Evolutionary conservation across 2,113 vertebrate genomes (phyloP), one percentile per base, ranked within the genome.

Genomic region (Tragelaphus imberbis): DNA sequence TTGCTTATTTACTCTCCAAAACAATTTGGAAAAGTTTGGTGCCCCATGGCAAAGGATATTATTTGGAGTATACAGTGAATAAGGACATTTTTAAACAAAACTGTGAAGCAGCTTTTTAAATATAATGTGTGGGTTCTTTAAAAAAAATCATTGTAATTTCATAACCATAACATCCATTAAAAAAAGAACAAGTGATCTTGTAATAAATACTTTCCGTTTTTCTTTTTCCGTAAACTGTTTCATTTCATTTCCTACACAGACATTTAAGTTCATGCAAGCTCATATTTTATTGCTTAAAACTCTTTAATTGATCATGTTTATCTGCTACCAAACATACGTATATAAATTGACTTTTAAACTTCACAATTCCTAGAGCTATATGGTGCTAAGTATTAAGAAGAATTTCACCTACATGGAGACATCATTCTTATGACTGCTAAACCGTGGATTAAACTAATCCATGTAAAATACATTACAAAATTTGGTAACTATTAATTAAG

Each of bases 401-500:
- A 84, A 75, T 59, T 80, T 86, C 59, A 93, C 90, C 84, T 63
- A 30, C 4, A 30, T 59, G 14, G 27, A 85, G 19, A 81, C 71
- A 85, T 27, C 2, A 36, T 81, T 84, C 93, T 97, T 90, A 90
- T 84, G 75, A 90, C 88, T 88, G 58, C 40, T 89, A 96, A 93
- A 15, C 12, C 25, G 75, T 51, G 44, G 28, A 81, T 95, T 95
- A 87, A 85, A 95, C 58, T 40, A 80, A 94, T 80, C 81, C 81
- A 51, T 77, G 12, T 82, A 82, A 82, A 36, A 82, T 75, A 55
- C 40, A 84, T 77, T 89, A 68, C 1, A 86, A 63, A 53, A 59
- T 85, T 93, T 94, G 25, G 59, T 81, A 81, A 75, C 63, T 96
- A 92, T 82, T 97, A 94, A 68, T 97, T 96, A 92, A 95, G 55